Evolutionary conservation across 1,140 invertebrate species (phyloP).

Genomic region (Nautilus pompilius): DNA sequence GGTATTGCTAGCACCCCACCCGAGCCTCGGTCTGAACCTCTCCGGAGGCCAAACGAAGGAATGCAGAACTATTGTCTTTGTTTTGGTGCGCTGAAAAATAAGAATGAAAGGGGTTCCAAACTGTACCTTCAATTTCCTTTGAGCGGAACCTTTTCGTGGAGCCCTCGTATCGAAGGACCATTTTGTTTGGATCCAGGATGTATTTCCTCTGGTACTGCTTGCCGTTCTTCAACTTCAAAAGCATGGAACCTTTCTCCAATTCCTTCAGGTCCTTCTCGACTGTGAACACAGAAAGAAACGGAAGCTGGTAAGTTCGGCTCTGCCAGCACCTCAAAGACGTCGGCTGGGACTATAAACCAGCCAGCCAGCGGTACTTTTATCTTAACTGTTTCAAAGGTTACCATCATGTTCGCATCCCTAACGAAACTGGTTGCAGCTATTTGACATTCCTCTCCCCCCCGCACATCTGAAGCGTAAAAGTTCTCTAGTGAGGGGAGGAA

Average conservation of each 20-base stretch:
- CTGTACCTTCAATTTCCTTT: slow-evolving; percentile 18
- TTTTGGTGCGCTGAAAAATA: no score
- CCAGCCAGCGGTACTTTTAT: background rate
- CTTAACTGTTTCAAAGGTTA: background rate
- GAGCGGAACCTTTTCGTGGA: slow-evolving; percentile 27
- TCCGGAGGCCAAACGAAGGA: no score
- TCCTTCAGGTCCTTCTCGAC: slow-evolving; percentile 28
- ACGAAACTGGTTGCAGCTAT: background rate
- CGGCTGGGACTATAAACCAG: background rate
- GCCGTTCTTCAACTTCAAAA: slow-evolving; percentile 33
- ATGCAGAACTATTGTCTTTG: no score
- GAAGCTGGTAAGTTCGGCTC: slow-evolving; percentile 5
- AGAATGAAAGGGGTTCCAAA: no score
- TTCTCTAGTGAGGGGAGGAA: no score
- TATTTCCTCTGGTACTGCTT: slow-evolving; percentile 29
- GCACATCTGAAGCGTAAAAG: background rate
- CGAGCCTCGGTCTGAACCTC: no score
- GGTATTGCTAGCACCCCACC: no score
- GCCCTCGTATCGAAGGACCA: slow-evolving; percentile 31
- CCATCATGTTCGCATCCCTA: background rate
- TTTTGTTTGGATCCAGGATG: slow-evolving; percentile 31
- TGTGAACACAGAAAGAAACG: slow-evolving; percentile 16
- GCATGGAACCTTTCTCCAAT: slow-evolving; percentile 16
- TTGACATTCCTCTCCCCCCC: background rate
- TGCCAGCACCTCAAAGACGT: background rate